phyloP scores from a whole-genome alignment of 1,140 invertebrate genomes.

The Octopus sinensis region DNA sequence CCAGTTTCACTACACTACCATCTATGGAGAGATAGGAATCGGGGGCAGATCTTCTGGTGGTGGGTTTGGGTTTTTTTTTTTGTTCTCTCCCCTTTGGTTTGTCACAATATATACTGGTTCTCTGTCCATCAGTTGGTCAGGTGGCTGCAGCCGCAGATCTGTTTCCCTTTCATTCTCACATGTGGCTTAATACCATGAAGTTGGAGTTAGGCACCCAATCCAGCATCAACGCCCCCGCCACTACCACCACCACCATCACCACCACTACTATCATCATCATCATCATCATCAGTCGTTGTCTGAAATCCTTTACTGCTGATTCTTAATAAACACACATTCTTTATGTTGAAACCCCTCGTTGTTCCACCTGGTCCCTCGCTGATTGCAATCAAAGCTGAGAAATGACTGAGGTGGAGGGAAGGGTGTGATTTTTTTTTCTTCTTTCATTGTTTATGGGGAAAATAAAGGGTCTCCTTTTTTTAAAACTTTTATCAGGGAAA shows the following conservation, averaged over 20 bases:
- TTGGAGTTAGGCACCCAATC: conserved; percentile 12
- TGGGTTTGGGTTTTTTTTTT: conserved; percentile 20
- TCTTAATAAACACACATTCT: conserved; percentile 21
- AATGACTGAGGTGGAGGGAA: not conserved
- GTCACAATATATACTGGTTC: conserved; percentile 12
- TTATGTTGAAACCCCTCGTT: conserved; percentile 19
- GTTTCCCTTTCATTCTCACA: conserved; percentile 22
- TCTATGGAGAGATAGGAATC: too few species aligned
- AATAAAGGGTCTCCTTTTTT: too few species aligned
- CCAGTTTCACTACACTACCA: too few species aligned
- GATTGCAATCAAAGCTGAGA: conserved; percentile 10
- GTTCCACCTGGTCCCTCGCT: conserved; percentile 17
- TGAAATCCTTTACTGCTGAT: conserved; percentile 21
- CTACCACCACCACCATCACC: conserved; percentile 18
- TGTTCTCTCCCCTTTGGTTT: conserved; percentile 1
- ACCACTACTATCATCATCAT: conserved; percentile 29
- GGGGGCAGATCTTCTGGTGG: too few species aligned
- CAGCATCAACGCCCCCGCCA: conserved; percentile 21
- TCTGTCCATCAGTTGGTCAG: conserved; percentile 12
- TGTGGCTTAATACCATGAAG: conserved; percentile 17
- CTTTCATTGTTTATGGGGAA: too few species aligned
- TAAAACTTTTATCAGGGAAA: too few species aligned
- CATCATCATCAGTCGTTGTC: conserved; percentile 27
- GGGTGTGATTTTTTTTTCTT: conserved; percentile 4
- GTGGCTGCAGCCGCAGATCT: conserved; percentile 22